Conservation (phyloP, 1,140 invertebrate species). For the Metopolophium dirhodum region DNA sequence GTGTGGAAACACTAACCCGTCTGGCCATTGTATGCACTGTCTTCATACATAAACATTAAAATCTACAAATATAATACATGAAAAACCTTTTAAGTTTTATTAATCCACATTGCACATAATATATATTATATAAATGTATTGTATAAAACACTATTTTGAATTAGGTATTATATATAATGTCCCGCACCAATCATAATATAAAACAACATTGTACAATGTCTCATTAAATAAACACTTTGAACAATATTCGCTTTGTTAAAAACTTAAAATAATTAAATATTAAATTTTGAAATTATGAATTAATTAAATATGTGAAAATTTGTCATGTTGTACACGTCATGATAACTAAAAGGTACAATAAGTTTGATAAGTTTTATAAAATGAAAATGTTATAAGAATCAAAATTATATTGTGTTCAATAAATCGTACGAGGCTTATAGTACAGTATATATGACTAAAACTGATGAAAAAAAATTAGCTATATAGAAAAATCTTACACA, state of each 20-base stretch:
- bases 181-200: neutral
- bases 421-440: neutral
- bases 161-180: neutral
- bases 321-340: neutral
- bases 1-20: neutral
- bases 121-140: neutral
- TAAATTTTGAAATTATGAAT: too few species aligned
- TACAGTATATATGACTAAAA: neutral
- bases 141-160: neutral
- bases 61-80: conserved; percentile 1
- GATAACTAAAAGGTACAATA: neutral
- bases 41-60: neutral
- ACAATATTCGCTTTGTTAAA: neutral
- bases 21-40: neutral
- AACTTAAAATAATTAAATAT: neutral
- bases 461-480: neutral
- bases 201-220: neutral
- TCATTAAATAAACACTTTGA: neutral
- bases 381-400: neutral
- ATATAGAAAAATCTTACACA: neutral
- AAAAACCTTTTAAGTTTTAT: neutral
- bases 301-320: neutral
- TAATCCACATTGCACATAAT: neutral
- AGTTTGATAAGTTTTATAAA: neutral
- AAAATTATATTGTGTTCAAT: neutral